A percentile compares a stretch with the other conserved stretches of the same genome.
phyloP scores from a whole-genome alignment of 2,888 invertebrate genomes.

The Ctena decussata region DNA sequence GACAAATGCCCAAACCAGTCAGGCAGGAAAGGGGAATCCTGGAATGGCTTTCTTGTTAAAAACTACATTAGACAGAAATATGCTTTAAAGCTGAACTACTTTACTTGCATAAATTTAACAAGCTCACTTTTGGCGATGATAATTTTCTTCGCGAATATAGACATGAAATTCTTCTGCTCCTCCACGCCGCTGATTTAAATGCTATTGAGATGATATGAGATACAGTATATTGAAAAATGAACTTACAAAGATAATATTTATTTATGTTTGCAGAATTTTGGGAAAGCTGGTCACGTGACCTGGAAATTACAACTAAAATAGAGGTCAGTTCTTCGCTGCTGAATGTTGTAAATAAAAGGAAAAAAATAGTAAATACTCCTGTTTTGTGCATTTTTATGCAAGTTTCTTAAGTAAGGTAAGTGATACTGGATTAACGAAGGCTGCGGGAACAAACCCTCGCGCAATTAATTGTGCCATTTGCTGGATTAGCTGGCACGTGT shows the following conservation, averaged over 20 bases:
- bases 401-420: too few relatives aligned
- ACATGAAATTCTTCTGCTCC: background rate
- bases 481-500: too few relatives aligned
- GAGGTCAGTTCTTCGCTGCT: too few relatives aligned
- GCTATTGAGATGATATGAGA: conserved; percentile 32
- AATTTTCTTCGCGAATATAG: background rate
- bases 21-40: conserved; percentile 10
- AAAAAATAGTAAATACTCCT: too few relatives aligned
- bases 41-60: background rate
- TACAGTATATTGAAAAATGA: background rate
- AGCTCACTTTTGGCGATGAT: background rate
- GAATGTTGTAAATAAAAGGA: too few relatives aligned
- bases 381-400: too few relatives aligned
- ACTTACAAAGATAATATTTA: background rate
- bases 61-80: background rate
- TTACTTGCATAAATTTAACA: background rate
- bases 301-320: too few relatives aligned
- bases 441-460: too few relatives aligned
- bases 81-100: conserved; percentile 19
- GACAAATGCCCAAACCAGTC: conserved; percentile 17
- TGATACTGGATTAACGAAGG: too few relatives aligned
- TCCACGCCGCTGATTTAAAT: conserved; percentile 19
- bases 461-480: too few relatives aligned
- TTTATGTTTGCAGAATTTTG: too few relatives aligned
- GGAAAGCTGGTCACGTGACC: too few relatives aligned